Base-by-base conservation (phyloP, 2,888 invertebrate species). In the Calameuta idolon region DNA sequence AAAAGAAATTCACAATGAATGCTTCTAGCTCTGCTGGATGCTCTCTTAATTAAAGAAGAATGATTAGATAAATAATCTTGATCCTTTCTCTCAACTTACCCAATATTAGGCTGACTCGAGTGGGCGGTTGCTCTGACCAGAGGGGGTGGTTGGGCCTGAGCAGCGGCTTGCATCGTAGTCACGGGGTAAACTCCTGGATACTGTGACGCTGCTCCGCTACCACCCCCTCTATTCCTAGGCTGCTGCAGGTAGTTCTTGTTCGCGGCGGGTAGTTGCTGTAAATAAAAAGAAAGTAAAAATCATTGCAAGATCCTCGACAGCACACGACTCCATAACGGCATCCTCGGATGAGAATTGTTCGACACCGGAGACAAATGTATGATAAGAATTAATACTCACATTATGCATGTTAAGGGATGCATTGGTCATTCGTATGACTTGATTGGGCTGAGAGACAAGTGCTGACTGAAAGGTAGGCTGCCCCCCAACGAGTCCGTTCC, bases 61-160 rank as follows among this genome's bases (percentile, higher is more conserved):
- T 68, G 37, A 76, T 81, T 75, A 75, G 77, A 40, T 34, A 55
- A 69, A 71, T 74, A 75, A 79, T 79, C 77, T 77, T 76, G 37
- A 85, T 83, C 80, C 77, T 76, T 23, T 55, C 55, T 71, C 75
- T 71, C 75, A 69, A 85, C 90, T 91, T 87, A 92, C 92, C 92
- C 91, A 88, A 93, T 89, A 83, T 90, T 90, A 79, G 92, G 90
- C 87, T 91, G 90, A 86, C 89, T 91, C 84, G 91, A 88, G 83
- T 91, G 90, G 83, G 91, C 91, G 69, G 93, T 92, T 75, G 93
- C 92, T 90, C 93, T 91, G 82, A 94, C 92, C 83, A 94, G 91
- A 83, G 94, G 93, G 84, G 93, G 93, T 78, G 92, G 92, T 86
- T 90, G 91, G 79, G 90, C 89, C 79, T 90, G 88, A 83, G 87